Percentiles rank a stretch among this genome's conserved stretches.
Evolutionary conservation across 2,797 vertebrate species (phyloP).

Genomic region (Sebastes vulpes): DNA sequence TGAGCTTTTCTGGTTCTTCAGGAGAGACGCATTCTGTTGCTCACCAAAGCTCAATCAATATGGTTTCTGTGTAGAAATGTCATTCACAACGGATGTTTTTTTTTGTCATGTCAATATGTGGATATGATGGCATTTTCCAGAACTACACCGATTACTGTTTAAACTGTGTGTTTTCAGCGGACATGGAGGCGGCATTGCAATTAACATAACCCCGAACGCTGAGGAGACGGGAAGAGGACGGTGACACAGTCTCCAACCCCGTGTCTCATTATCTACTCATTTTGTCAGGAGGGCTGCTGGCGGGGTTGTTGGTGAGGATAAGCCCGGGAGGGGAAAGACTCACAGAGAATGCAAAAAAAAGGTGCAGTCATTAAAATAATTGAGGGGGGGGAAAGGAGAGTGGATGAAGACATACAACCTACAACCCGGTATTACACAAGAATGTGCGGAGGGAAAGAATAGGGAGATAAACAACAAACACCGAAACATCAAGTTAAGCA

Average conservation of each 20-base stretch:
- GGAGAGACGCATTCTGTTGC: constrained; percentile 6
- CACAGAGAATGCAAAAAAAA: constrained; percentile 4
- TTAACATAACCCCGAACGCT: constrained; percentile 30
- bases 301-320: background rate
- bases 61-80: constrained; percentile 14
- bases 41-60: constrained; percentile 34
- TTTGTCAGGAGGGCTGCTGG: constrained; percentile 48
- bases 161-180: background rate
- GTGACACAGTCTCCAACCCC: constrained; percentile 28
- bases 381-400: background rate
- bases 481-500: constrained; percentile 6
- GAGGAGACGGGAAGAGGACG: constrained; percentile 37
- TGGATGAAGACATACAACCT: constrained; percentile 5
- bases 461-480: constrained; percentile 18
- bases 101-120: constrained; percentile 14
- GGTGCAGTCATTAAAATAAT: constrained; percentile 24
- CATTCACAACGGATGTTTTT: constrained; percentile 1
- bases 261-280: constrained; percentile 62
- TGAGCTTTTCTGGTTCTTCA: constrained; percentile 19
- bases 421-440: background rate
- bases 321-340: background rate
- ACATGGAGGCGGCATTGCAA: constrained; percentile 9
- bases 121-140: constrained; percentile 19
- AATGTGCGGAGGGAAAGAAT: background rate
- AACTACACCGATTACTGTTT: background rate